Conservation (phyloP, 2,797 vertebrate genomes). For the Tapirus indicus region DNA sequence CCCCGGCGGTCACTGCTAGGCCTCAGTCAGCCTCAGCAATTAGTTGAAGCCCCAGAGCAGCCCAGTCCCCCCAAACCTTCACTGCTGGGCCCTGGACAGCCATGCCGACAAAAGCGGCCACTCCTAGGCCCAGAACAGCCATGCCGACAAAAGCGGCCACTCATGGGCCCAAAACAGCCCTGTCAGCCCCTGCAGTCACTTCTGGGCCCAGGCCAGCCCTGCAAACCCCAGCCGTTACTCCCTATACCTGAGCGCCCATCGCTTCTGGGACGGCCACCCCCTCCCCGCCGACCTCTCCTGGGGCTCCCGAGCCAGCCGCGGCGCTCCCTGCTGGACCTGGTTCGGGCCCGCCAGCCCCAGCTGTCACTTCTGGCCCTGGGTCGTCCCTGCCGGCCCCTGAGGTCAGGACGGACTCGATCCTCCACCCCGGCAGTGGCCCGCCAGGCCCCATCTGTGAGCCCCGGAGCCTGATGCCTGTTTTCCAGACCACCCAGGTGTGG, state of each 20-base stretch:
- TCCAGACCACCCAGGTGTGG: neutral
- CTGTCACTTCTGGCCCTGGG: constrained; percentile 51
- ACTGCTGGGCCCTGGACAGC: constrained; percentile 62
- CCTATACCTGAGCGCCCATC: constrained; percentile 73
- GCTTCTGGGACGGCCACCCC: constrained; percentile 64
- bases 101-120: constrained; percentile 47
- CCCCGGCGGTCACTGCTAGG: constrained; percentile 46
- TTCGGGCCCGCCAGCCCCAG: constrained; percentile 60
- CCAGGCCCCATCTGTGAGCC: constrained; percentile 78
- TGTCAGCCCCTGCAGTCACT: constrained; percentile 70
- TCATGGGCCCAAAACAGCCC: constrained; percentile 46
- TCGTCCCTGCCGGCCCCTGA: constrained; percentile 68
- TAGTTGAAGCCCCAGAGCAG: constrained; percentile 67
- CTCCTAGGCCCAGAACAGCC: constrained; percentile 67
- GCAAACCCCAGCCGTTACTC: constrained; percentile 73
- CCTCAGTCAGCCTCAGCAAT: constrained; percentile 60
- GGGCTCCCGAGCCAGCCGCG: constrained; percentile 54
- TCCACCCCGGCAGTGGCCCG: constrained; percentile 68
- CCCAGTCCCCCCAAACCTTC: constrained; percentile 26
- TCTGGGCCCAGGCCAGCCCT: constrained; percentile 64
- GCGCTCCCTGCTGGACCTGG: constrained; percentile 70
- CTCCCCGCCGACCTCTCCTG: constrained; percentile 63
- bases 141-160: constrained; percentile 29
- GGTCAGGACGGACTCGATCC: constrained; percentile 76
- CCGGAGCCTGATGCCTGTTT: constrained; percentile 71